Base-by-base conservation (phyloP, 2,113 vertebrate genomes). In the Cercopithecus mona region DNA sequence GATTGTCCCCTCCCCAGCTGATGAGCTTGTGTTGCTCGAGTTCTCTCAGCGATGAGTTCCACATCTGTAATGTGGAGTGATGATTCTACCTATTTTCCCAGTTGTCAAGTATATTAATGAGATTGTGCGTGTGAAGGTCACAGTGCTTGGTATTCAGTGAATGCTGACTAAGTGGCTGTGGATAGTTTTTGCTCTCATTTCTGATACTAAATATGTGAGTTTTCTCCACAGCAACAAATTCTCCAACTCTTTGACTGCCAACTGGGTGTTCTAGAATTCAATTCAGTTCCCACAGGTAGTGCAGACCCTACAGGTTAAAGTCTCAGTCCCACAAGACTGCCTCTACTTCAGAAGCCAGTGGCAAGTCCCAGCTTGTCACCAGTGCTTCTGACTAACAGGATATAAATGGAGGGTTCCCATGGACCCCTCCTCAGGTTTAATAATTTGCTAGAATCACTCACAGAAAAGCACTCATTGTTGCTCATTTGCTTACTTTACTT, bases 1-100 rank as follows among this genome's bases (percentile, higher is more conserved):
- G 20, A 22, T 43, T 0, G 1, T 30, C 8, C 3, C 0, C 35
- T 18, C 68, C 38, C 61, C 1, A 13, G 8, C 12, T 82, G 30
- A 3, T 6, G 55, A 80, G 9, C 30, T 22, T n/a, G 18, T 72
- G 43, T 48, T 2, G 2, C 50, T 57, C 17, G 32, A 22, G 11
- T 55, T 30, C 5, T 25, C 50, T 52, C 70, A 18, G 30, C 16
- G 18, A 8, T 16, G 18, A 45, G 9, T 13, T 43, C 30, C 40
- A 22, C 16, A 20, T 52, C 57, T 76, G 23, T 18, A 30, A 17
- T 1, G 1, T 43, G 48, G 23, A 35, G 13, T 23, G 43, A 14
- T 43, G 16, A 8, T 25, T 13, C 20, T 57, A 10, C 68, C 73
- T 43, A 5, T 30, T 16, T 4, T 27, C 59, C 13, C 1, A 22